These are phyloP conservation scores for Deroptyus accipitrinus DNA, from an alignment of 2,113 vertebrate genomes.

Conservation along the genomic window DNA sequence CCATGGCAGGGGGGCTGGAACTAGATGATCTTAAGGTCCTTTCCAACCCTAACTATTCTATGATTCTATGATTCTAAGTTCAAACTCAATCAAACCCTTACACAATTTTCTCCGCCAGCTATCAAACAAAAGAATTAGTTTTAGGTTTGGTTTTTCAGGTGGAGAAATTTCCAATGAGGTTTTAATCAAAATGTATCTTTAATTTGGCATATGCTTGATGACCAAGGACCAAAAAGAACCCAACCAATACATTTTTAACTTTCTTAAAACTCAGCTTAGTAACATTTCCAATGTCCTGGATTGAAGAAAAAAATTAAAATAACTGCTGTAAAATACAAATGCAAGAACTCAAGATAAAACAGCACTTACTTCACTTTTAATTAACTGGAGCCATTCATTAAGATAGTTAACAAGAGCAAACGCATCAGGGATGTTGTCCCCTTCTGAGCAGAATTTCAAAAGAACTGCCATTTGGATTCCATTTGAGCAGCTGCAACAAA, in stretches of 20 bases:
- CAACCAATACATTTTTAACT: background rate
- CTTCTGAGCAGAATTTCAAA: slow-evolving; percentile 95
- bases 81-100: background rate
- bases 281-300: background rate
- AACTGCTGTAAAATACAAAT: background rate
- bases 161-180: background rate
- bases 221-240: background rate
- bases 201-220: background rate
- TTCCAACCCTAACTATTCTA: too few species aligned
- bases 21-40: too few species aligned
- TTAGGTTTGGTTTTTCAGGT: background rate
- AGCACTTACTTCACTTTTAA: slow-evolving; percentile 82
- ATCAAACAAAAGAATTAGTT: background rate
- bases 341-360: background rate
- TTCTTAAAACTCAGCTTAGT: background rate
- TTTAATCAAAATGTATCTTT: background rate
- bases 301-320: background rate
- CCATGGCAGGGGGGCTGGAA: too few species aligned
- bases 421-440: slow-evolving; percentile 94
- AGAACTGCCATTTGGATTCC: slow-evolving; percentile 86
- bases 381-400: slow-evolving; percentile 90
- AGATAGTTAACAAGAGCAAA: slow-evolving; percentile 86
- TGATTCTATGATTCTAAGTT: background rate
- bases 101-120: background rate
- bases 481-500: slow-evolving; percentile 81